Conservation (phyloP, 2,888 invertebrate species). For the Pheosia tremula region DNA sequence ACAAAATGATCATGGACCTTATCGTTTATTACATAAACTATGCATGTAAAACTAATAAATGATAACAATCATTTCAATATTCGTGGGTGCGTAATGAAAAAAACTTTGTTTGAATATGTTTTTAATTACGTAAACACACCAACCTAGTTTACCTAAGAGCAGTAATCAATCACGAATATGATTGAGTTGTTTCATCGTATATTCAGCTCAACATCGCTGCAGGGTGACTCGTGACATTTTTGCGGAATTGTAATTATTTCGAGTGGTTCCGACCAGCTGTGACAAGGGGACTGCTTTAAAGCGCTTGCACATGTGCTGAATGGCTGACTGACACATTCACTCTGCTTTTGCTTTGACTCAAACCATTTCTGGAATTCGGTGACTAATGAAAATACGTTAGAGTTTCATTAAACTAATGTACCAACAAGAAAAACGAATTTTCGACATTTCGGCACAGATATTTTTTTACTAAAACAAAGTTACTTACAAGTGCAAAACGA, state of each 20-base stretch:
- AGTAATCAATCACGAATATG: slow-evolving; percentile 56
- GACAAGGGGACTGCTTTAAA: slow-evolving; percentile 40
- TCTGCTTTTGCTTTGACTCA: slow-evolving; percentile 1
- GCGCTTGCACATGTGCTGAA: slow-evolving; percentile 31
- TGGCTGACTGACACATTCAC: slow-evolving; percentile 23
- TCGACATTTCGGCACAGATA: too few species aligned
- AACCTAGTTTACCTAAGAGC: neutral
- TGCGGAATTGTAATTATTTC: slow-evolving; percentile 66
- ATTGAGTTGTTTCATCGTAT: slow-evolving; percentile 52
- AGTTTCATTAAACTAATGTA: too few species aligned
- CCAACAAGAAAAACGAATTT: too few species aligned
- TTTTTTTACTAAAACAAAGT: too few species aligned
- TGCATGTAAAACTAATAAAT: too few species aligned
- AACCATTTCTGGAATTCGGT: neutral
- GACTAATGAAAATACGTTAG: neutral
- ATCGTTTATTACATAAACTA: too few species aligned
- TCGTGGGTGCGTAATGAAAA: too few species aligned
- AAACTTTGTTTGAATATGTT: too few species aligned
- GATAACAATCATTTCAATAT: too few species aligned
- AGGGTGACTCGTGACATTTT: slow-evolving; percentile 50
- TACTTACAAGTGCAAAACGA: too few species aligned
- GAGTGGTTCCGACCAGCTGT: slow-evolving; percentile 61
- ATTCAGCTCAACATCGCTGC: slow-evolving; percentile 48
- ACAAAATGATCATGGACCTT: too few species aligned
- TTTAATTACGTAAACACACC: neutral